A percentile compares a stretch with the other conserved stretches of the same genome.
These are phyloP conservation scores for Listronotus oregonensis DNA, from an alignment of 1,140 invertebrate species.

Conservation along the genomic window DNA sequence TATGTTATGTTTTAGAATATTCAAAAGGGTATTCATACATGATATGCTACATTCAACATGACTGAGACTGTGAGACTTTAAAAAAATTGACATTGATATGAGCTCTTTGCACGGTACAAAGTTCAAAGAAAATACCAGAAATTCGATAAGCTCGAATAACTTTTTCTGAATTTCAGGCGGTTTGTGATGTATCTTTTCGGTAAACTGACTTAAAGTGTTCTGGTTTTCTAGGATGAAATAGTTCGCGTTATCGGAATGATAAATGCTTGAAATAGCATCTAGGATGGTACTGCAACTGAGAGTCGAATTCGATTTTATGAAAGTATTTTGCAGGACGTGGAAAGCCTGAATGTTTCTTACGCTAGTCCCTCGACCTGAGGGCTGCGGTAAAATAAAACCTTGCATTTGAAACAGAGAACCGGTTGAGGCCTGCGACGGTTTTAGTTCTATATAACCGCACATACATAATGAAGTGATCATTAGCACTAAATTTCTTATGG, in stretches of 20 bases:
- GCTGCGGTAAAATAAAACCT: conserved; percentile 89
- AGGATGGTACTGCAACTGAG: conserved; percentile 87
- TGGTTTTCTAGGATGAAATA: conserved; percentile 98
- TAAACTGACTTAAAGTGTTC: conserved; percentile 93
- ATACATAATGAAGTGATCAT: conserved; percentile 92
- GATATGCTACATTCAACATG: conserved; percentile 83
- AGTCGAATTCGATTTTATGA: conserved; percentile 85
- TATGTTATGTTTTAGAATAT: conserved; percentile 85
- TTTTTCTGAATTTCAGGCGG: conserved; percentile 91
- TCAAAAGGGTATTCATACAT: conserved; percentile 87
- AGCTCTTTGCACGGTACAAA: conserved; percentile 99
- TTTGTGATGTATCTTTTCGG: conserved; percentile 92
- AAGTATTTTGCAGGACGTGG: conserved; percentile 92
- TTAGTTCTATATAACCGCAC: conserved; percentile 88
- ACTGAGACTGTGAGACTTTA: conserved; percentile 76
- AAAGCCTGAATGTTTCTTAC: conserved; percentile 95
- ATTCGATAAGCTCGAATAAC: conserved; percentile 94
- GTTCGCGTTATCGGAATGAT: conserved; percentile 97
- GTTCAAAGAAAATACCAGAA: conserved; percentile 95
- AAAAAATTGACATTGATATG: conserved; percentile 90
- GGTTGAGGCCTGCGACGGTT: conserved; percentile 81
- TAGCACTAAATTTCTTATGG: conserved; percentile 89
- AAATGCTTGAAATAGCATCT: conserved; percentile 95
- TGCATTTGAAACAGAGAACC: conserved; percentile 91
- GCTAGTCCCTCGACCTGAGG: conserved; percentile 84